Evolutionary conservation across 2,888 invertebrate species (phyloP), one percentile per base, ranked within the genome.

Genomic region (Geotrupes spiniger): DNA sequence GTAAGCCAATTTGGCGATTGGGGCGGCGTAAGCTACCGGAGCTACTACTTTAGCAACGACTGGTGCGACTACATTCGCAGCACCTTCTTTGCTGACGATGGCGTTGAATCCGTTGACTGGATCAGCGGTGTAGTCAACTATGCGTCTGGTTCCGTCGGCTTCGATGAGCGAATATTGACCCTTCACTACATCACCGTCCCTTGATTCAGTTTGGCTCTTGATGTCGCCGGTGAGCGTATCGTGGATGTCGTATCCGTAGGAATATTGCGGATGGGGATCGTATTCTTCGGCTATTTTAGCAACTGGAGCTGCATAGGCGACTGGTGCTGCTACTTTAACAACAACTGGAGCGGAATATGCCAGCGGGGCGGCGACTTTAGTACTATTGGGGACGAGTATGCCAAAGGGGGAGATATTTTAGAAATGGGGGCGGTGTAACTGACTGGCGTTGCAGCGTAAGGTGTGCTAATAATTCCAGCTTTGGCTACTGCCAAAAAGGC

Each of bases 81-180:
- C 71, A 1, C 81, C 79, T 53, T 80, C 80, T 60, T 78, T 77
- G 69, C 79, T 80, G 0, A 83, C 82, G 31, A 81, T 77, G 4
- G 81, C 81, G 67, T 81, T 81, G 71, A 81, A 81, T 1, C 81
- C 81, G 56, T 79, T 79, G 46, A 76, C 73, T 17, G 80, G 77
- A 60, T 80, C 80, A 10, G 81, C 80, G 36, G 74, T 74, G 64
- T 78, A 78, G 62, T 77, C 76, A 10, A 78, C 78, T 59, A 72
- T 65, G 51, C 77, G 72, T 46, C 73, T 68, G 39, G 74, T 75
- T 56, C 77, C 77, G 58, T 78, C 77, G 51, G 77, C 70, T 57
- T 77, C 78, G 38, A 74, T 70, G 8, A 78, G 61, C 17, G 74
- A 74, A 64, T 78, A 78, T 53, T 72, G 68, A 44, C 78, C 78